Conservation (phyloP, 2,113 vertebrate species). For the Sorex araneus region DNA sequence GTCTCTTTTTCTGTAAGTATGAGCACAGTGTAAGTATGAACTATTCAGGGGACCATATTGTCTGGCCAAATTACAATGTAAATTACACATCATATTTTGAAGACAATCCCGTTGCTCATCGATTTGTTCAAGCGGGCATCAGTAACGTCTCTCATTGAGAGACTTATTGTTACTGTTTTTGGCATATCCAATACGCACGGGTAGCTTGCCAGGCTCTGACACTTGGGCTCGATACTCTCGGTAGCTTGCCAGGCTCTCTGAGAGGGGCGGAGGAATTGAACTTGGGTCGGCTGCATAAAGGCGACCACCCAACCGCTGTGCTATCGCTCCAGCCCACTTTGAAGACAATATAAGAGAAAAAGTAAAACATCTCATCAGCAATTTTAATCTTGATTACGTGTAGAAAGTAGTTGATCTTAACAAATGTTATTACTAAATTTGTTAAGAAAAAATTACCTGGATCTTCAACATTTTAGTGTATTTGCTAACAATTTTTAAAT, state of each 20-base stretch:
- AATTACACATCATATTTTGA: neutral
- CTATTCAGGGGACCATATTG: neutral
- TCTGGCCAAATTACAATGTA: neutral
- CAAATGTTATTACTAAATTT: neutral
- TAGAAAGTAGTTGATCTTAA: slow-evolving; percentile 21
- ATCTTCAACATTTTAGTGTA: neutral
- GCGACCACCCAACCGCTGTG: too few relatives aligned
- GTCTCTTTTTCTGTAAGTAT: neutral
- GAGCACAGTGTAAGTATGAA: neutral
- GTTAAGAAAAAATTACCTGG: neutral
- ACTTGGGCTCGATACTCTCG: too few relatives aligned
- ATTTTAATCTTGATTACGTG: slow-evolving; percentile 52
- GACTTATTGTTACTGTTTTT: too few relatives aligned
- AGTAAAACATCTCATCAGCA: neutral
- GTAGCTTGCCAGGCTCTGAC: too few relatives aligned
- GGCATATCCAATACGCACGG: too few relatives aligned
- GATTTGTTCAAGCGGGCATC: too few relatives aligned
- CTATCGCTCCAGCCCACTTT: too few relatives aligned
- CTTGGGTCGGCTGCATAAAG: too few relatives aligned
- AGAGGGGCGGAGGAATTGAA: too few relatives aligned
- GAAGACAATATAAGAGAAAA: slow-evolving; percentile 8
- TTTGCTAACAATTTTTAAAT: neutral
- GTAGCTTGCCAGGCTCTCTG: too few relatives aligned
- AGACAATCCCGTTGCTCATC: too few relatives aligned
- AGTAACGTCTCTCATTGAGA: too few relatives aligned